Evolutionary conservation across 2,888 invertebrate species (phyloP), one percentile per base, ranked within the genome.

Genomic region (Eupithecia abbreviata): DNA sequence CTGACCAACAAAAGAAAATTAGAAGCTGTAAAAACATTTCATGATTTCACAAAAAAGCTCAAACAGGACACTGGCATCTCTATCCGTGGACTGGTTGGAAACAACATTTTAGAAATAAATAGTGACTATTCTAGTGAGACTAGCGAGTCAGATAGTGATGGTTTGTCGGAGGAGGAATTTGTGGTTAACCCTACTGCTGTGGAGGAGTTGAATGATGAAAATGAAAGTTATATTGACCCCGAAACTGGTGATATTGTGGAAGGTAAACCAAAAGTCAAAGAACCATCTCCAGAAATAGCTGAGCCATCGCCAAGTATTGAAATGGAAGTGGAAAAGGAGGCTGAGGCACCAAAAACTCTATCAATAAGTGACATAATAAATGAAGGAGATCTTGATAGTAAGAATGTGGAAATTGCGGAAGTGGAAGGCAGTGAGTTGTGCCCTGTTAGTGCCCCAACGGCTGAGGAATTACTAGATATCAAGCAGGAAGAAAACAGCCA

Each of bases 41-140:
- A 95, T 82, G 89, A 95, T 83, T 95, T 95, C 82, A 95, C 95
- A 7, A 95, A 95, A 85, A 95, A 93, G 87, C 90, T 95, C 41
- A 95, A 95, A 86, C 91, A 95, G 85, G 95, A 95, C 87, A 95
- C 95, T 81, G 95, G 95, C 80, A 92, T 95, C 82, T 89, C 90
- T 76, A 95, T 95, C 81, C 92, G 93, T 80, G 93, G 95, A 82
- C 90, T 95, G 87, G 93, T 93, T 79, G 95, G 95, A 79, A 93
- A 93, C 82, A 92, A 94, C 85, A 86, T 95, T 79, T 90, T 95
- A 90, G 95, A 95, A 78, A 87, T 95, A 85, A 93, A 76, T 74
- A 78, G 92, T 91, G 95, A 95, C 79, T 92, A 89, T 86, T 92
- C 95, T 82, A 95, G 95, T 91, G 93, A 93, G 78, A 91, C 91